phyloP scores from a whole-genome alignment of 2,797 vertebrate species.

The Florisuga fusca region DNA sequence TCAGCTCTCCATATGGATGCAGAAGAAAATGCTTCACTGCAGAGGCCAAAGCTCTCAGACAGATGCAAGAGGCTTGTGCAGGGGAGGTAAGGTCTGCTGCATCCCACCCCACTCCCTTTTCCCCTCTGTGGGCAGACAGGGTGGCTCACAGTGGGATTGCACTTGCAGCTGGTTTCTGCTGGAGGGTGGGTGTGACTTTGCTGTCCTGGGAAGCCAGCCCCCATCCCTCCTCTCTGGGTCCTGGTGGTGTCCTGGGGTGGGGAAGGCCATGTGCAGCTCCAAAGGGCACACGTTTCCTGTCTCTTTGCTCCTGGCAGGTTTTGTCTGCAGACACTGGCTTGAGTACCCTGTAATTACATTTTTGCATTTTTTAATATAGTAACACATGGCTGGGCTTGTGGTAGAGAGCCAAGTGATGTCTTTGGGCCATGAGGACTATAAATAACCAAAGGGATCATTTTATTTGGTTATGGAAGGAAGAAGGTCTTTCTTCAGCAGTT shows the following conservation, averaged over 20 bases:
- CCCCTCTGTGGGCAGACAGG: slow-evolving; percentile 62
- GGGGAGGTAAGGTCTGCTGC: slow-evolving; percentile 52
- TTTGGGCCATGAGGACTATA: slow-evolving; percentile 75
- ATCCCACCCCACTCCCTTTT: slow-evolving; percentile 34
- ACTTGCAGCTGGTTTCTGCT: neutral
- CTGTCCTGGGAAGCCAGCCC: neutral
- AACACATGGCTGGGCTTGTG: slow-evolving; percentile 82
- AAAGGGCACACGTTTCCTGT: slow-evolving; percentile 70
- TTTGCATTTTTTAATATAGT: slow-evolving; percentile 84
- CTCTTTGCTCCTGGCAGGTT: slow-evolving; percentile 75
- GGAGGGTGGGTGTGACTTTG: neutral
- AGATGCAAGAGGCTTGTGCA: slow-evolving; percentile 16
- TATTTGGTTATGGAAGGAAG: slow-evolving; percentile 79
- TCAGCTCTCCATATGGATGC: neutral
- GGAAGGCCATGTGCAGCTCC: slow-evolving; percentile 38
- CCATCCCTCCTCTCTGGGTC: neutral
- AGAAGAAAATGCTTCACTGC: neutral
- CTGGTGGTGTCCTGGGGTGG: slow-evolving; percentile 44
- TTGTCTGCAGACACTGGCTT: slow-evolving; percentile 80
- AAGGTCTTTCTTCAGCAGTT: slow-evolving; percentile 73
- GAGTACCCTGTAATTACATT: slow-evolving; percentile 81
- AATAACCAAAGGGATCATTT: slow-evolving; percentile 82
- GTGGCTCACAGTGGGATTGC: slow-evolving; percentile 39
- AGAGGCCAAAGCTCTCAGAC: neutral
- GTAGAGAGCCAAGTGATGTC: slow-evolving; percentile 77